Conservation (phyloP, 1,140 invertebrate genomes). For the Drosophila micromelanica region DNA sequence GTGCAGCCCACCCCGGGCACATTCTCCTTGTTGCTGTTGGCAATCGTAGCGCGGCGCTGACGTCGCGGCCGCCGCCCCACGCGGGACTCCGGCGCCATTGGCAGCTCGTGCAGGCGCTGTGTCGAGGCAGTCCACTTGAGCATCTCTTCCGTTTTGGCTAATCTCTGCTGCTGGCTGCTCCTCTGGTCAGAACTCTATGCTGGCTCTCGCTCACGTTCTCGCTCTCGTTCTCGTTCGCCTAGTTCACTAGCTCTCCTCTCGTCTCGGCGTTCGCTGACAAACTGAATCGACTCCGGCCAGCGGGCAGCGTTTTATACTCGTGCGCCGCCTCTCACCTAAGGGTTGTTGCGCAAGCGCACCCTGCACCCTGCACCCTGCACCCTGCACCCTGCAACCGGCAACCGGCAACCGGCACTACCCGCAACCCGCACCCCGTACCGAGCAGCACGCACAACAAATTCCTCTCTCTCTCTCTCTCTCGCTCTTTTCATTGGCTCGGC, state of each 20-base stretch:
- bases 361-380: slow-evolving; percentile 7
- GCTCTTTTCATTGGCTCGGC: not conserved
- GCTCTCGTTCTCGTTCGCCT: not conserved
- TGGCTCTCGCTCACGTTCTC: slow-evolving; percentile 1
- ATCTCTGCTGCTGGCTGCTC: slow-evolving; percentile 1
- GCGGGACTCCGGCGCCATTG: slow-evolving; percentile 12
- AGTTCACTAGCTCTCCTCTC: slow-evolving; percentile 11
- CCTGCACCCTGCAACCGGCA: slow-evolving; percentile 9
- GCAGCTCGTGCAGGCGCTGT: slow-evolving; percentile 28
- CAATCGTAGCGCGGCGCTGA: slow-evolving; percentile 53
- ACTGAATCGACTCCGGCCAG: slow-evolving; percentile 65
- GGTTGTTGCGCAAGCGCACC: slow-evolving; percentile 77
- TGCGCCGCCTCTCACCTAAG: slow-evolving; percentile 29
- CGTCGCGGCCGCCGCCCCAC: slow-evolving; percentile 32
- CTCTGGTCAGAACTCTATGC: slow-evolving; percentile 9
- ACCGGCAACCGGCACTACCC: slow-evolving; percentile 26
- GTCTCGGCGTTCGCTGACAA: slow-evolving; percentile 78
- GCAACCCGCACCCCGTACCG: slow-evolving; percentile 8
- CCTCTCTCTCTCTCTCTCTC: not conserved
- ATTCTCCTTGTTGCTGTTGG: slow-evolving; percentile 59
- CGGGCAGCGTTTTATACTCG: slow-evolving; percentile 63
- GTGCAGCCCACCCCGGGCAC: slow-evolving; percentile 50
- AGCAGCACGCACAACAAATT: slow-evolving; percentile 5
- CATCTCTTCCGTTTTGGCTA: slow-evolving; percentile 43
- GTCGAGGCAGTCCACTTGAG: slow-evolving; percentile 79